Conservation (phyloP, 1,140 invertebrate genomes). For the Latrodectus geometricus region DNA sequence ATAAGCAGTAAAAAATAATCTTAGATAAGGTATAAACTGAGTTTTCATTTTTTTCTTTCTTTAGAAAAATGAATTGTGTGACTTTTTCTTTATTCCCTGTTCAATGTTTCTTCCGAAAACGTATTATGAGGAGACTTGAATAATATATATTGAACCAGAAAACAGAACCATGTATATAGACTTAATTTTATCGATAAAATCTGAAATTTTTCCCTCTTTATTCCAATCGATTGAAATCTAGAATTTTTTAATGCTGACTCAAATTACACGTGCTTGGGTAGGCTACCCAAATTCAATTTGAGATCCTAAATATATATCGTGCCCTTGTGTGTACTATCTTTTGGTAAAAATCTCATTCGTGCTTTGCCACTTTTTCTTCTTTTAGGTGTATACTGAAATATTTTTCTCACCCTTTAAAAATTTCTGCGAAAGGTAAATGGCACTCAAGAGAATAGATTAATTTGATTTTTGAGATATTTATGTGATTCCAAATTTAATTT, state of each 20-base stretch:
- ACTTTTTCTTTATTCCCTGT: background rate
- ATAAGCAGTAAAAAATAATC: background rate
- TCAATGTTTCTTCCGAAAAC: background rate
- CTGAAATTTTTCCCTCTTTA: slow-evolving; percentile 16
- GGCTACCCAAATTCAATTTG: slow-evolving; percentile 53
- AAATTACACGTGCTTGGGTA: slow-evolving; percentile 40
- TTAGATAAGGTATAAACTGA: background rate
- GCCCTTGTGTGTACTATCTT: slow-evolving; percentile 22
- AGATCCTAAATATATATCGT: slow-evolving; percentile 26
- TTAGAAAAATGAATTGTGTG: background rate
- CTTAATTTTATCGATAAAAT: slow-evolving; percentile 35
- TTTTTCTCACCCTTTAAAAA: background rate
- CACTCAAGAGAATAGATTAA: background rate
- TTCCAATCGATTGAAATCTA: slow-evolving; percentile 22
- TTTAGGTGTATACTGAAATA: slow-evolving; percentile 3
- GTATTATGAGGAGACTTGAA: slow-evolving; percentile 1
- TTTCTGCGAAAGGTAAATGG: slow-evolving; percentile 20
- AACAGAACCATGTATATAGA: slow-evolving; percentile 19
- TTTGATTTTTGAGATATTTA: background rate
- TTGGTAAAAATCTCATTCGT: slow-evolving; percentile 17
- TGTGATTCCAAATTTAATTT: too few relatives aligned
- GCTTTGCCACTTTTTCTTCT: slow-evolving; percentile 10
- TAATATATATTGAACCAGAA: slow-evolving; percentile 19
- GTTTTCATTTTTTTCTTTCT: background rate
- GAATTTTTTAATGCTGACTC: slow-evolving; percentile 48